phyloP scores from a whole-genome alignment of 1,140 invertebrate species.

The Aphelenchoides fujianensis region DNA sequence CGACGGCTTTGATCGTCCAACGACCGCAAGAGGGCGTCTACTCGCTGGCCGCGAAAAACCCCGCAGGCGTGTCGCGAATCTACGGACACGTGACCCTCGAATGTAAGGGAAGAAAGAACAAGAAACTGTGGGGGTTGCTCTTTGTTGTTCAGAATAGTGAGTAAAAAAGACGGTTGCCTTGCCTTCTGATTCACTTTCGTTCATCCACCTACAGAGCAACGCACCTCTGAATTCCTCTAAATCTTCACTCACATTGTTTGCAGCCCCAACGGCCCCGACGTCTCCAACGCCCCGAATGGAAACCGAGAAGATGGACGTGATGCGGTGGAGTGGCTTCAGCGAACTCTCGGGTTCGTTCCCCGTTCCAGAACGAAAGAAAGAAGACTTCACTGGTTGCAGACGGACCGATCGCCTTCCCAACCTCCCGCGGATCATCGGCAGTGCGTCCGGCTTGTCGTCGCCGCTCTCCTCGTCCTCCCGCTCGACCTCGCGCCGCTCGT shows the following conservation, averaged over 20 bases:
- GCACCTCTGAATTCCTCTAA: background rate
- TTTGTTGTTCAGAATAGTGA: too few relatives aligned
- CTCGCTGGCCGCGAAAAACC: conserved; percentile 47
- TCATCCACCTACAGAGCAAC: background rate
- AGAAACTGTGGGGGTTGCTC: too few relatives aligned
- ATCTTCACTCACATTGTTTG: background rate
- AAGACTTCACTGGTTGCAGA: background rate
- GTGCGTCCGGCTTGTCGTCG: too few relatives aligned
- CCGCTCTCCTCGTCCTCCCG: background rate
- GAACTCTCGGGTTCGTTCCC: background rate
- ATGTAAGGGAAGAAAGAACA: too few relatives aligned
- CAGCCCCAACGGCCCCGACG: too few relatives aligned
- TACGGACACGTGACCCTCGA: conserved; percentile 57
- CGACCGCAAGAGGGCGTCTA: conserved; percentile 51
- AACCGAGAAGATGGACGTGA: background rate
- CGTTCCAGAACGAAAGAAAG: too few relatives aligned
- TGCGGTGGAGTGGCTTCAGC: background rate
- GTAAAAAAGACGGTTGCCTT: too few relatives aligned
- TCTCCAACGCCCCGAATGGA: too few relatives aligned
- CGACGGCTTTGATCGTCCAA: conserved; percentile 49
- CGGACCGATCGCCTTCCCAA: too few relatives aligned
- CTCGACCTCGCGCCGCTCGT: background rate
- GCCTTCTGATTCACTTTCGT: too few relatives aligned
- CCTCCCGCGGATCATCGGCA: too few relatives aligned
- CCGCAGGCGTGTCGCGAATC: conserved; percentile 54